Evolutionary conservation across 2,113 vertebrate genomes (phyloP), one percentile per base, ranked within the genome.

Genomic region (Ceyx melanurus): DNA sequence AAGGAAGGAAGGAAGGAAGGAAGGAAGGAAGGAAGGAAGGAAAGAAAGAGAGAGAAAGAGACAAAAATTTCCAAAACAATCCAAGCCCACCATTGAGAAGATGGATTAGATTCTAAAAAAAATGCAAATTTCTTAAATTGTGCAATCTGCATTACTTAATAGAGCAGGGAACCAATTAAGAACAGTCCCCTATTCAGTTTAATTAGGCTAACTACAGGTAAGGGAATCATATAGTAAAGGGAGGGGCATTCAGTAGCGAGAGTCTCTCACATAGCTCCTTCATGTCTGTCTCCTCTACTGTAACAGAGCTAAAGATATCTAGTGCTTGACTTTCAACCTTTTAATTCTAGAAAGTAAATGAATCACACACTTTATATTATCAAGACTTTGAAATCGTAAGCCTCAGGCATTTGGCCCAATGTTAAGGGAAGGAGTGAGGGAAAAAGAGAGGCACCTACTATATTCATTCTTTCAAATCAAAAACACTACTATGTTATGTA

Each of bases 201-300:
- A 98, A 98, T 98, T 98, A 98, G 97, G 98, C 97, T 98, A 98
- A 98, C 96, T 98, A 97, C 97, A 98, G 97, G 97, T 98, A 96
- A 98, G 98, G 98, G 98, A 98, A 70, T 97, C 96, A 87, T 96
- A 56, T 91, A 95, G 94, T 88, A 97, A 91, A 96, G 70, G 88
- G 86, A 97, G 92, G 92, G 73, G 81, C 88, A 95, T 94, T 97
- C 95, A 89, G 57, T 71, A 84, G 83, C 82, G 22, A 89, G 72
- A 82, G 58, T 93, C 33, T 92, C 54, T 93, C 48, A 82, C 92
- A 72, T 95, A 84, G 88, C 94, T 95, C 65, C 94, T 91, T 95
- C 91, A 88, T 95, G 91, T 95, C 85, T 90, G 72, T 88, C 74
- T 96, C 80, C 70, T 95, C 50, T 81, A 66, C 88, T 94, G 93